Conservation (phyloP, 2,888 invertebrate genomes). For the Strigamia maritima region DNA sequence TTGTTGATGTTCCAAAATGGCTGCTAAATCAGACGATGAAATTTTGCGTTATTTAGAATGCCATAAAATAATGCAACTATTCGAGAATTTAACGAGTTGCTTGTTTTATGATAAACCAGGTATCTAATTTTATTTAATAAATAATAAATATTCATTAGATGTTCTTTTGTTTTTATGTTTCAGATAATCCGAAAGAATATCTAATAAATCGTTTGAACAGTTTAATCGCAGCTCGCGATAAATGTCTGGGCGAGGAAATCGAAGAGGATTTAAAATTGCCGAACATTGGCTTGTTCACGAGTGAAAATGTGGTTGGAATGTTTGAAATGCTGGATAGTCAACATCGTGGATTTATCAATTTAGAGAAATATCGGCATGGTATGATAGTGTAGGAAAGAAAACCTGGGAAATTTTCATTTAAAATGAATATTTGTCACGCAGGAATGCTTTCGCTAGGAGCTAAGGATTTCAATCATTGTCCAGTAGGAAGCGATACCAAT, state of each 20-base stretch:
- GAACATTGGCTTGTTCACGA: neutral
- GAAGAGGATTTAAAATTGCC: neutral
- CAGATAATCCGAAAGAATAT: neutral
- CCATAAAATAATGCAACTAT: constrained; percentile 11
- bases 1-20: neutral
- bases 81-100: constrained; percentile 1
- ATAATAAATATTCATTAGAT: too few relatives aligned
- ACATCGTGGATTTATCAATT: neutral
- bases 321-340: neutral
- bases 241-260: neutral
- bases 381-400: neutral
- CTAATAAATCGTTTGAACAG: neutral
- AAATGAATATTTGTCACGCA: neutral
- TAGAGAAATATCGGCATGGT: neutral
- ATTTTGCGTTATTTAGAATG: neutral
- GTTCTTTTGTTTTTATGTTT: too few relatives aligned
- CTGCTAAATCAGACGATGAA: neutral
- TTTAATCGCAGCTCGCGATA: neutral
- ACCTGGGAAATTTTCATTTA: neutral
- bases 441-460: neutral
- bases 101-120: constrained; percentile 25
- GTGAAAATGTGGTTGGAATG: neutral
- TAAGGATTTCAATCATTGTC: neutral
- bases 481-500: neutral
- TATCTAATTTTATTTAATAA: neutral